These are phyloP conservation scores for Timema cristinae DNA, from an alignment of 2,888 invertebrate species.

Conservation along the genomic window DNA sequence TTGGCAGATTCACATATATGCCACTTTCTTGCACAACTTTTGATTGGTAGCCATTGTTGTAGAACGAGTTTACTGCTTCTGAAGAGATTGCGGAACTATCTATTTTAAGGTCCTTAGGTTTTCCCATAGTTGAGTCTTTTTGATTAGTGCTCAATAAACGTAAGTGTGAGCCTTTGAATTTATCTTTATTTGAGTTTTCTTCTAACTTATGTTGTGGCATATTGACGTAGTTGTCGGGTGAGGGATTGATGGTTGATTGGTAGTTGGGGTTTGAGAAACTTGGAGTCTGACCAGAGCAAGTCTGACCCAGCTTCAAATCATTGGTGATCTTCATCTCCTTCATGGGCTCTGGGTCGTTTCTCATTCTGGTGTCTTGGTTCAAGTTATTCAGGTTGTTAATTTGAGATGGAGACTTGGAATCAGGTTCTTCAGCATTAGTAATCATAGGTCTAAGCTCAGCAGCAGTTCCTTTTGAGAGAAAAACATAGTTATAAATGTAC, in stretches of 20 bases:
- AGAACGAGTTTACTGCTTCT: constrained; percentile 11
- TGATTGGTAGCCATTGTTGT: constrained; percentile 17
- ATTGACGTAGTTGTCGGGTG: constrained; percentile 50
- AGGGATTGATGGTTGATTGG: constrained; percentile 34
- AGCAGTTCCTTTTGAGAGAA: too few species aligned
- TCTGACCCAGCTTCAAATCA: background rate
- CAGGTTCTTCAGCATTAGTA: background rate
- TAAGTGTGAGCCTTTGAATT: background rate
- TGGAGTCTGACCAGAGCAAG: constrained; percentile 6
- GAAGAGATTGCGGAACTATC: background rate
- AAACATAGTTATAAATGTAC: too few species aligned
- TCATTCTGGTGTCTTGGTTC: constrained; percentile 18
- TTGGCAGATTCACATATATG: constrained; percentile 21
- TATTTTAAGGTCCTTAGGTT: background rate
- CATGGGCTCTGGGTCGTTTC: background rate
- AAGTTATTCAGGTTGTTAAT: constrained; percentile 17
- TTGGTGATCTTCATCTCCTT: constrained; percentile 16
- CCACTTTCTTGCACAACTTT: constrained; percentile 15
- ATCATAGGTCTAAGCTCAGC: background rate
- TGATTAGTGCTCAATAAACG: background rate
- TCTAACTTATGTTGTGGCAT: constrained; percentile 49
- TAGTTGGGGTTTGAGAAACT: constrained; percentile 43
- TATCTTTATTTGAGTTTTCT: background rate
- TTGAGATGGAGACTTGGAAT: background rate
- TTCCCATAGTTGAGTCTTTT: constrained; percentile 16